Evolutionary conservation across 2,888 invertebrate species (phyloP).

Genomic region (Teinopalpus imperialis): DNA sequence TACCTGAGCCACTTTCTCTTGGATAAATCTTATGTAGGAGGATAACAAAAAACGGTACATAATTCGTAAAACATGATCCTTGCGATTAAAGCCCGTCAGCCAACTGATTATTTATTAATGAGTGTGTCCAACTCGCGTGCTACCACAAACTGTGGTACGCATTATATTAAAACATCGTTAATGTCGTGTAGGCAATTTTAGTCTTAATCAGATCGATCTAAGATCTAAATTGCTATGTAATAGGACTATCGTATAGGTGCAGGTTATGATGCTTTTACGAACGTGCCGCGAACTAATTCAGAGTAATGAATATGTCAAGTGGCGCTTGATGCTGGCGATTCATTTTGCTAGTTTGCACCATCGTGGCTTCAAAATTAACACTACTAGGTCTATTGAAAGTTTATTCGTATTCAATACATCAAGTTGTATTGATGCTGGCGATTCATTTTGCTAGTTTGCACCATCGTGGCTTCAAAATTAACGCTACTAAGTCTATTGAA

Average conservation of each 20-base stretch:
- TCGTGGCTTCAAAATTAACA: too few relatives aligned
- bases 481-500: too few relatives aligned
- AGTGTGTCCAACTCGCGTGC: constrained; percentile 29
- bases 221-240: constrained; percentile 4
- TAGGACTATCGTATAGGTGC: neutral
- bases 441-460: too few relatives aligned
- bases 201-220: neutral
- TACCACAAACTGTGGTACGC: constrained; percentile 25
- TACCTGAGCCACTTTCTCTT: constrained; percentile 13
- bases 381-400: too few relatives aligned
- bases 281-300: constrained; percentile 28
- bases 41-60: neutral
- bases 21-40: constrained; percentile 2
- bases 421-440: constrained; percentile 10
- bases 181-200: neutral
- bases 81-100: constrained; percentile 21
- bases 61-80: constrained; percentile 14
- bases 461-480: too few relatives aligned
- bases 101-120: constrained; percentile 31
- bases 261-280: constrained; percentile 20
- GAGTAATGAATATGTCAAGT: constrained; percentile 31
- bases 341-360: too few relatives aligned
- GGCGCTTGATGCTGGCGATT: neutral
- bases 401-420: constrained; percentile 32
- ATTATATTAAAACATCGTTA: constrained; percentile 11